phyloP scores from a whole-genome alignment of 64 coral and sea anemone species.

The Porites lutea region DNA sequence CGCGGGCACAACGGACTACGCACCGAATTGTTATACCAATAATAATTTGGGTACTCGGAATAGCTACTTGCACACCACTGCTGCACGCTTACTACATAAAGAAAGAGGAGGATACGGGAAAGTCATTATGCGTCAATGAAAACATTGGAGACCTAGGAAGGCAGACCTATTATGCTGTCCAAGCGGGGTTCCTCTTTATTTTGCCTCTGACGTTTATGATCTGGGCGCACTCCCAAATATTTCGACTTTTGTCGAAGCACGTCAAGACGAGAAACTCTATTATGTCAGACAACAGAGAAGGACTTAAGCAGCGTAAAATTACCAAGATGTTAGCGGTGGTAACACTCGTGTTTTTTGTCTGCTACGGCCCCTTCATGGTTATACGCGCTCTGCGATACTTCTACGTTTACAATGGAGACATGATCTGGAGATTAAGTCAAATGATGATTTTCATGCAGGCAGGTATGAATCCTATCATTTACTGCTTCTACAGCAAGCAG shows the following conservation, averaged over 20 bases:
- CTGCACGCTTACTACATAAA: conserved; percentile 76
- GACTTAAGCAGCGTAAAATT: conserved; percentile 42
- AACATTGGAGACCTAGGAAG: conserved; percentile 68
- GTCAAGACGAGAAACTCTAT: conserved; percentile 14
- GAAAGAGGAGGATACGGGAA: background rate
- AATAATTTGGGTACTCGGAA: conserved; percentile 61
- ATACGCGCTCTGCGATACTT: conserved; percentile 81
- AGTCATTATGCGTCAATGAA: conserved; percentile 59
- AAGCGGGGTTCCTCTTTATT: conserved; percentile 72
- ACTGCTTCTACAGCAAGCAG: conserved; percentile 90
- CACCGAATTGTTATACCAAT: conserved; percentile 35
- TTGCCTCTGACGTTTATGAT: conserved; percentile 66
- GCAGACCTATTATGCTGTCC: conserved; percentile 84
- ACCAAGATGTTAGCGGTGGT: conserved; percentile 87
- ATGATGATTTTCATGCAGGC: conserved; percentile 89
- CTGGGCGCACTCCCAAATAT: conserved; percentile 69
- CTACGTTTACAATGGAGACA: conserved; percentile 55
- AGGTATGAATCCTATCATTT: conserved; percentile 83
- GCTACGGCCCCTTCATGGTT: conserved; percentile 76
- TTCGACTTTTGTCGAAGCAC: conserved; percentile 49
- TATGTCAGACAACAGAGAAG: background rate
- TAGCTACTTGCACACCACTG: conserved; percentile 62
- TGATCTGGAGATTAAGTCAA: conserved; percentile 73
- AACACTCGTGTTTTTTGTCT: conserved; percentile 74
- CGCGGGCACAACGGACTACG: conserved; percentile 20